Base-by-base conservation (phyloP, 2,888 invertebrate species). In the Gibbula magus region DNA sequence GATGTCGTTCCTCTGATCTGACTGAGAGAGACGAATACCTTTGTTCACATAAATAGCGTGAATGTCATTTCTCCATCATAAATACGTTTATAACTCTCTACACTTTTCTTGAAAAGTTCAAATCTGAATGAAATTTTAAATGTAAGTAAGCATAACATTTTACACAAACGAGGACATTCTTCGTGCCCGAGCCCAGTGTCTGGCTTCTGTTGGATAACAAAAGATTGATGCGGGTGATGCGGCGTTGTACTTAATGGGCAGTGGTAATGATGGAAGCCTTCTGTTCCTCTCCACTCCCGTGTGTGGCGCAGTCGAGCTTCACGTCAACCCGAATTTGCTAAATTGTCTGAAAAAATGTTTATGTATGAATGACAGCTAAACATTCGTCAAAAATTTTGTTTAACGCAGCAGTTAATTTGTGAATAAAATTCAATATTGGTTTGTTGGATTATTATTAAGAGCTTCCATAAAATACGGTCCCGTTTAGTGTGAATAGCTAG, bases 361-460 rank as follows among this genome's bases (percentile, higher is more conserved):
- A 61, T 61, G 61, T 61, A 29, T 18, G 29, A 61, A 29, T 25
- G 29, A 61, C 61, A 29, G 16, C 29, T 61, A 25, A 61, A 61
- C 61, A 61, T 61, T 61, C 61, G 61, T 29, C 61, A 61, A 61
- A 56, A 29, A 61, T 61, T 61, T 61, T 61, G 61, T 61, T 61
- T 61, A 61, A 61, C 61, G 16, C 61, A 61, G 61, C 61, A 61
- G 61, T 61, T 61, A 61, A 61, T 61, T 45, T 61, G 61, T 61
- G 61, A 61, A 61, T 61, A 29, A 61, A 29, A 29, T 61, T 61
- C 25, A 61, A 61, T 61, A 61, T 61, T 61, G 29, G 61, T 29
- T 25, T 61, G 61, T 61, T 16, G 29, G 61, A 18, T 29, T 16
- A 61, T 61, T 25, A 61, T 25, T 29, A 61, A 61, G 8, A 8